Conservation (phyloP, 2,888 invertebrate genomes). For the Ochropacha duplaris region DNA sequence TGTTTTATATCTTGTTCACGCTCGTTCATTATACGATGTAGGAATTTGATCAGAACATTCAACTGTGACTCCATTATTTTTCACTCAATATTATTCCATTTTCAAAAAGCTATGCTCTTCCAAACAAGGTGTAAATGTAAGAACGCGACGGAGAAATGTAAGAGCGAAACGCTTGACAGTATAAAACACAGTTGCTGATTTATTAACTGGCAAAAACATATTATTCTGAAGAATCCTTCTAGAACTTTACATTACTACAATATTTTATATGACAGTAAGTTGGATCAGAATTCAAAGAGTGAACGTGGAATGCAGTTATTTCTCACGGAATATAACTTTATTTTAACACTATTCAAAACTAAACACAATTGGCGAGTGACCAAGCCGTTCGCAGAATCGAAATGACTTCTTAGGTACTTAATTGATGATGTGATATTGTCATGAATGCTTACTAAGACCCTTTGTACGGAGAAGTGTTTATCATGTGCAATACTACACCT, state of each 20-base stretch:
- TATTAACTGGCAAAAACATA: no score
- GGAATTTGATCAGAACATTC: conserved; percentile 33
- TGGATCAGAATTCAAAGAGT: neutral
- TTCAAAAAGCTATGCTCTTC: no score
- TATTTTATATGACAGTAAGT: neutral
- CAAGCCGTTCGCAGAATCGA: conserved; percentile 21
- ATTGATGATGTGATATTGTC: conserved; percentile 1
- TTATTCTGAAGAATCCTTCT: neutral
- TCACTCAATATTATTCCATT: no score
- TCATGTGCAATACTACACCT: conserved; percentile 58
- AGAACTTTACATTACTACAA: neutral
- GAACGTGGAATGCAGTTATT: neutral
- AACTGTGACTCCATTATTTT: conserved; percentile 32
- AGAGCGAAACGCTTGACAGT: no score
- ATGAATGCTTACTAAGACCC: conserved; percentile 48
- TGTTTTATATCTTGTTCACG: conserved; percentile 40
- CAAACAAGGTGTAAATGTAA: no score
- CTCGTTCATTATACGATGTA: conserved; percentile 40
- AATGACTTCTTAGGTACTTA: conserved; percentile 17
- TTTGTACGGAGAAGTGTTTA: conserved; percentile 61
- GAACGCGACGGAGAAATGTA: no score
- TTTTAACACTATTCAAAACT: conserved; percentile 8
- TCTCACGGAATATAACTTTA: neutral
- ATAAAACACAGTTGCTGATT: no score
- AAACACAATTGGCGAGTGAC: conserved; percentile 21